A percentile compares a stretch with the other conserved stretches of the same genome.
phyloP scores from a whole-genome alignment of 2,888 invertebrate species.

The Zele albiditarsus region DNA sequence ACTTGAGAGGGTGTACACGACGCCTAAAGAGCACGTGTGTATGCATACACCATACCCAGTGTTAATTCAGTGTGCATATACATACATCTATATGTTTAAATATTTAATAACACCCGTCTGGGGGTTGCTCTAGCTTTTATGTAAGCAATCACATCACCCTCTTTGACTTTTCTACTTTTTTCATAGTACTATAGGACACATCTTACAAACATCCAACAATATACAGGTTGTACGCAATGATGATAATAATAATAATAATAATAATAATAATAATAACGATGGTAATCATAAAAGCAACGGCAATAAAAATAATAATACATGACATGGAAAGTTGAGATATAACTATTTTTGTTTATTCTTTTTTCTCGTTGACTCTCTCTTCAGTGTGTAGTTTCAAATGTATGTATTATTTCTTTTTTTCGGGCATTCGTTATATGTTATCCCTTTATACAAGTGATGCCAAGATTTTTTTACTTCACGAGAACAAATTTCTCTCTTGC shows the following conservation, averaged over 20 bases:
- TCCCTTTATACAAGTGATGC: too few relatives aligned
- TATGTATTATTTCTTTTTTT: not conserved
- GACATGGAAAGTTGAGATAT: not conserved
- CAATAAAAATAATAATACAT: not conserved
- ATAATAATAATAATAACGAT: not conserved
- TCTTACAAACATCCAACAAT: not conserved
- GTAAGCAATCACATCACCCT: not conserved
- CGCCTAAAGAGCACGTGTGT: not conserved
- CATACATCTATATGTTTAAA: not conserved
- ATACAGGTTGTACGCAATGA: not conserved
- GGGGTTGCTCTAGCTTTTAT: not conserved
- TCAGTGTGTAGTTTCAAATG: not conserved
- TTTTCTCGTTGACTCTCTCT: not conserved
- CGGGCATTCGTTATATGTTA: too few relatives aligned
- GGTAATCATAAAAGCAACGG: not conserved
- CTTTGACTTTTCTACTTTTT: too few relatives aligned
- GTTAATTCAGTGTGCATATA: not conserved
- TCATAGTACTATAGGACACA: too few relatives aligned
- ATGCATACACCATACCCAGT: not conserved
- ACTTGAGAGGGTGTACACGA: constrained; percentile 18
- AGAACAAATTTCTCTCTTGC: too few relatives aligned
- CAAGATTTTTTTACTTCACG: too few relatives aligned
- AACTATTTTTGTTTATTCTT: not conserved
- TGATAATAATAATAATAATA: not conserved
- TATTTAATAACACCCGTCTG: not conserved